Conservation (phyloP, 2,113 vertebrate genomes). For the Bungarus multicinctus region DNA sequence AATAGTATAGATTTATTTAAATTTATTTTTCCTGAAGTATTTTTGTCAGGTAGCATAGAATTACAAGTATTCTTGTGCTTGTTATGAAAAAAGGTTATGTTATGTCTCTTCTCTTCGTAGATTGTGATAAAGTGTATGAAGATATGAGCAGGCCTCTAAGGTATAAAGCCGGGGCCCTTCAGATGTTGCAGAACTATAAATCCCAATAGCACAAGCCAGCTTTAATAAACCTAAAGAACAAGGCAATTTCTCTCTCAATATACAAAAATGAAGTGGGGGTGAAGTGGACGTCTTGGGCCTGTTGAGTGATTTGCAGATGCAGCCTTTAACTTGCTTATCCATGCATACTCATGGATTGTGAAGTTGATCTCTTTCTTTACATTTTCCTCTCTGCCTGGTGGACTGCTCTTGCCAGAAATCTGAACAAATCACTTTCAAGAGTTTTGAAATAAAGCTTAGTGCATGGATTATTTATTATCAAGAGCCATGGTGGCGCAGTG, state of each 20-base stretch:
- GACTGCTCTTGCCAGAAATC: not conserved
- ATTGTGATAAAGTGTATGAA: not conserved
- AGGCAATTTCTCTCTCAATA: not conserved
- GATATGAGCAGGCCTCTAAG: not conserved
- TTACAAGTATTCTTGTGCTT: not conserved
- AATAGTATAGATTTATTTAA: not conserved
- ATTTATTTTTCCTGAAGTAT: not conserved
- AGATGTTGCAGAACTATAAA: not conserved
- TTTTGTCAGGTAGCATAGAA: not conserved
- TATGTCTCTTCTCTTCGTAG: not conserved
- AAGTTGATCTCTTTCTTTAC: not conserved
- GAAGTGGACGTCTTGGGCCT: not conserved
- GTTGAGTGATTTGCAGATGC: not conserved
- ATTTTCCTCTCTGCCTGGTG: not conserved
- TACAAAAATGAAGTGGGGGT: not conserved
- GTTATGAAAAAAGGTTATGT: not conserved
- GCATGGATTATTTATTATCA: not conserved
- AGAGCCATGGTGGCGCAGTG: not conserved
- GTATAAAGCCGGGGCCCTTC: not conserved
- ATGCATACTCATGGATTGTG: not conserved
- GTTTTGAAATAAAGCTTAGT: not conserved
- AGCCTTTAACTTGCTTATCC: not conserved
- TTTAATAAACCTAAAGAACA: not conserved
- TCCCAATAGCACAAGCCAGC: not conserved
- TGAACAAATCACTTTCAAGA: not conserved